phyloP scores from a whole-genome alignment of 2,113 vertebrate species.

The Antechinus stuartii region DNA sequence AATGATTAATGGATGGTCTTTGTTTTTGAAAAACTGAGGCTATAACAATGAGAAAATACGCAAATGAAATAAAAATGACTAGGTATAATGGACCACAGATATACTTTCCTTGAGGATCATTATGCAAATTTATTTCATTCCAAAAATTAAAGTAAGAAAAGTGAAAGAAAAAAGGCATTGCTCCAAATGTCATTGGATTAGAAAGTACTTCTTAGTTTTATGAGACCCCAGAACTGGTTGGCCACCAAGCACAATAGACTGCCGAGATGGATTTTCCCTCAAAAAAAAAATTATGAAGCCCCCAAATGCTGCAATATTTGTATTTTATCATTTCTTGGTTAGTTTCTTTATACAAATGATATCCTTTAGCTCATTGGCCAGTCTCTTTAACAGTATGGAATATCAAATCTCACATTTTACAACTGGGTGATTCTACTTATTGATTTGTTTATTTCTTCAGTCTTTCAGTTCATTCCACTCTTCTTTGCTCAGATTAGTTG shows the following conservation, averaged over 20 bases:
- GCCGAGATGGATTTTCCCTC: conserved; percentile 37
- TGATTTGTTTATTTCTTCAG: neutral
- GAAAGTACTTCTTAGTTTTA: conserved; percentile 1
- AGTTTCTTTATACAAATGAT: conserved; percentile 58
- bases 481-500: conserved; percentile 29
- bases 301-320: conserved; percentile 20
- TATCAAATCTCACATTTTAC: conserved; percentile 38
- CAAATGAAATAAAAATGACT: conserved; percentile 51
- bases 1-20: conserved; percentile 66
- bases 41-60: conserved; percentile 64
- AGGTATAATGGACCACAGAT: conserved; percentile 31
- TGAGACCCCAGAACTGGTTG: conserved; percentile 26
- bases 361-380: conserved; percentile 58
- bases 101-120: conserved; percentile 45
- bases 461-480: conserved; percentile 38
- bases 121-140: conserved; percentile 50
- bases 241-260: conserved; percentile 32
- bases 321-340: conserved; percentile 51
- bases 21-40: conserved; percentile 65
- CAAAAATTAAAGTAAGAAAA: conserved; percentile 45
- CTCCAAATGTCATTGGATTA: neutral
- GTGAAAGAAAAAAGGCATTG: neutral
- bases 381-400: conserved; percentile 42
- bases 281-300: neutral
- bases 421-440: neutral